Evolutionary conservation across 2,888 invertebrate species (phyloP), one percentile per base, ranked within the genome.

Genomic region (Cephus spinipes): DNA sequence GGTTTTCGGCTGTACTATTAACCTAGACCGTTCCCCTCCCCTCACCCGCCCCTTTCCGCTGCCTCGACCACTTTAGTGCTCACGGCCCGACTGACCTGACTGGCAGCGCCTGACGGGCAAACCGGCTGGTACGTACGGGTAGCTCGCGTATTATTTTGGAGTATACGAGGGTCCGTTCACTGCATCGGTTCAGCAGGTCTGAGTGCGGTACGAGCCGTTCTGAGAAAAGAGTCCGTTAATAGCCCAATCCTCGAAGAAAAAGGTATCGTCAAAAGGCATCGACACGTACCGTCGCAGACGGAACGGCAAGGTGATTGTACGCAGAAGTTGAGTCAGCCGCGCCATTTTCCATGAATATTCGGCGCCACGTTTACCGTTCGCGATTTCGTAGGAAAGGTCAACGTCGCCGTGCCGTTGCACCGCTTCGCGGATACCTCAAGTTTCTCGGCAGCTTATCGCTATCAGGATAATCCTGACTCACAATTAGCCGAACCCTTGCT

Each of bases 191-290:
- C 71, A 3, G 71, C 71, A 71, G 71, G 71, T 11, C 71, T 31
- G 71, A 23, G 9, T 9, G 55, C 55, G 55, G 23, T 55, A 55
- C 55, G 55, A 55, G 84, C 83, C 86, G 84, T 87, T 87, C 85
- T 83, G 78, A 86, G 85, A 86, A 87, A 86, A 83, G 84, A 83
- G 85, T 83, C 84, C 82, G 85, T 85, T 84, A 85, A 87, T 85
- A 84, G 84, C 77, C 77, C 84, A 83, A 83, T 84, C 79, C 79
- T 81, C 81, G 30, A 74, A 33, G 36, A 34, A 35, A 74, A 35
- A n/a, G 74, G 74, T 71, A 32, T 71, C 33, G 6, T 71, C 71
- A 71, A 71, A 12, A 33, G 32, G 33, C 71, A 32, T 71, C 33
- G 71, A 71, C 71, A 33, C 31, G 71, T 30, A 11, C 12, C 55